Base-by-base conservation (phyloP, 2,888 invertebrate species). In the Acanthacorydalis orientalis region DNA sequence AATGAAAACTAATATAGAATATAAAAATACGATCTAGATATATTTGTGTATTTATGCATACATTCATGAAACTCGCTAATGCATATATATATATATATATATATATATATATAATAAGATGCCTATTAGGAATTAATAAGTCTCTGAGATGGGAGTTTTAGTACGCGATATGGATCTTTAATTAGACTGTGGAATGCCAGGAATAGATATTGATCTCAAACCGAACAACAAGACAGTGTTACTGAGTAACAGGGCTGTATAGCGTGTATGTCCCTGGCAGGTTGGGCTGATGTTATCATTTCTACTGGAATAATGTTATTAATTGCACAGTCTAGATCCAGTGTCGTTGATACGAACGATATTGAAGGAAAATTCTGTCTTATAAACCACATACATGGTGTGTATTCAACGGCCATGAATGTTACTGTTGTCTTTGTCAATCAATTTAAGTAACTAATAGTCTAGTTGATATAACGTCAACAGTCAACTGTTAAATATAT, bases 101-200 rank as follows among this genome's bases (percentile, higher is more conserved):
- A 23, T 23, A 23, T 23, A 23, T 23, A 23, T 23, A 23, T 23
- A 23, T 23, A 23, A 59, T 60, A 58, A 59, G 57, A 58, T 57
- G 47, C 43, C 57, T 61, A 62, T 62, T 62, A 62, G 59, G 60
- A 63, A 62, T 63, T 62, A 63, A 62, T 62, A 63, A 62, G 60
- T 57, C 58, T 48, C 57, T 54, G 53, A 57, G 59, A 61, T 61
- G 61, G 60, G 59, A 61, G 57, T 61, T 61, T 60, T 61, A 59
- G 59, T 58, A 53, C 47, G 50, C 53, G 56, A 55, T 58, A 58
- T 52, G 43, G 47, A 59, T 59, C 57, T 58, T 58, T 59, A 58
- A 59, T 57, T 58, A 59, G 56, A 56, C 56, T 55, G 55, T 53
- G 56, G 57, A 57, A 59, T 58, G 57, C 56, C 54, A 57, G 56